Evolutionary conservation across 2,888 invertebrate species (phyloP).

Genomic region (Tupiocoris notatus): DNA sequence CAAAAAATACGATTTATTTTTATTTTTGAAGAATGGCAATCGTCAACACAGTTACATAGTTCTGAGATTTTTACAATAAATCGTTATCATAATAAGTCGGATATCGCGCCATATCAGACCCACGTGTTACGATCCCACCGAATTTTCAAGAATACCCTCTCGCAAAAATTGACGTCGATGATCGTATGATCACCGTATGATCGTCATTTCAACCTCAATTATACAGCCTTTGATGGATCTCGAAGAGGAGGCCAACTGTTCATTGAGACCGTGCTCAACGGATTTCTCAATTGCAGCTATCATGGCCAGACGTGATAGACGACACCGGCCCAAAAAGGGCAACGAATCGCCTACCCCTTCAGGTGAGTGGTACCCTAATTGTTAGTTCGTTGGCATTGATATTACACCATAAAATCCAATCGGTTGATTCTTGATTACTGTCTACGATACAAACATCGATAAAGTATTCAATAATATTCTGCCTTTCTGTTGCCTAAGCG

Average conservation of each 20-base stretch:
- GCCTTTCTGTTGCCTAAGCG: too few relatives aligned
- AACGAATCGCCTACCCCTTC: conserved; percentile 36
- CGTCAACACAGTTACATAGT: too few relatives aligned
- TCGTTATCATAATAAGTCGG: too few relatives aligned
- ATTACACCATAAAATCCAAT: too few relatives aligned
- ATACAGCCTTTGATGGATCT: conserved; percentile 32
- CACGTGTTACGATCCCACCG: too few relatives aligned
- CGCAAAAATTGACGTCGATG: background rate
- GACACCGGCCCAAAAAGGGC: conserved; percentile 33
- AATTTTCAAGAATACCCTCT: conserved; percentile 4
- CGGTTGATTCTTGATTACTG: too few relatives aligned
- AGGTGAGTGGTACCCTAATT: conserved; percentile 36
- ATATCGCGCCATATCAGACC: too few relatives aligned
- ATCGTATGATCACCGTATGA: conserved; percentile 24
- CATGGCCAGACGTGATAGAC: conserved; percentile 43
- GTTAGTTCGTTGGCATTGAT: too few relatives aligned
- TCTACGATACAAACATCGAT: too few relatives aligned
- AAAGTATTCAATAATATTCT: too few relatives aligned
- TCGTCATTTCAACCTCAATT: background rate
- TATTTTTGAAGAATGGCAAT: too few relatives aligned
- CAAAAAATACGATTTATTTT: background rate
- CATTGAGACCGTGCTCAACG: conserved; percentile 42
- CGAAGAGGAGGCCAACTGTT: conserved; percentile 34
- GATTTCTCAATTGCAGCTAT: conserved; percentile 47
- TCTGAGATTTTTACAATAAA: too few relatives aligned